Percentiles rank a stretch among this genome's conserved stretches.
Conservation (phyloP, 2,797 vertebrate genomes). For the Gobionotothen gibberifrons region DNA sequence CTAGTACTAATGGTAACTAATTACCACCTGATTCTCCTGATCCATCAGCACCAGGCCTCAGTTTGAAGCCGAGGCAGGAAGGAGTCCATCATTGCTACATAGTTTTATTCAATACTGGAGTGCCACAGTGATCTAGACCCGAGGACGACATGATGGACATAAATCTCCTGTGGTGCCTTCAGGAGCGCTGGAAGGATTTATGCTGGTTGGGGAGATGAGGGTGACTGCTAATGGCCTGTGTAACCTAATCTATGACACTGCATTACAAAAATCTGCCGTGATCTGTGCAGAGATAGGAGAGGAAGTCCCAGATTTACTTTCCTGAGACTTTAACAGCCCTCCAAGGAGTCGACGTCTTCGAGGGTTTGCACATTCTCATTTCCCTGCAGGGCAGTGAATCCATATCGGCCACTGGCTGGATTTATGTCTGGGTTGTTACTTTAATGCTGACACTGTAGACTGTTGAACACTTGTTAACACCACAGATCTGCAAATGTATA, state of each 20-base stretch:
- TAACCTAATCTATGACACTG: constrained; percentile 78
- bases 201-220: constrained; percentile 71
- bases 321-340: constrained; percentile 49
- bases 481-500: constrained; percentile 14
- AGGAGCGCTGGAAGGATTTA: constrained; percentile 68
- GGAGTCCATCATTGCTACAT: constrained; percentile 36
- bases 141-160: constrained; percentile 38
- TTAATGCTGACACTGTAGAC: constrained; percentile 58
- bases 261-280: constrained; percentile 59
- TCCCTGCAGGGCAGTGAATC: constrained; percentile 43
- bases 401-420: constrained; percentile 43
- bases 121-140: constrained; percentile 45
- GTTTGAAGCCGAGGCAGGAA: constrained; percentile 29
- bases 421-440: constrained; percentile 58
- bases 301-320: constrained; percentile 57
- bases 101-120: constrained; percentile 58
- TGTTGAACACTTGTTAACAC: constrained; percentile 37
- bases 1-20: constrained; percentile 13
- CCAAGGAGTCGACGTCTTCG: constrained; percentile 35
- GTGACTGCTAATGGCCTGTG: constrained; percentile 72
- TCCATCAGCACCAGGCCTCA: constrained; percentile 13
- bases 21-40: constrained; percentile 30
- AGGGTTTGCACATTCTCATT: constrained; percentile 52
- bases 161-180: constrained; percentile 63
- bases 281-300: constrained; percentile 43